Conservation (phyloP, 2,888 invertebrate species). For the Corbicula japonica region DNA sequence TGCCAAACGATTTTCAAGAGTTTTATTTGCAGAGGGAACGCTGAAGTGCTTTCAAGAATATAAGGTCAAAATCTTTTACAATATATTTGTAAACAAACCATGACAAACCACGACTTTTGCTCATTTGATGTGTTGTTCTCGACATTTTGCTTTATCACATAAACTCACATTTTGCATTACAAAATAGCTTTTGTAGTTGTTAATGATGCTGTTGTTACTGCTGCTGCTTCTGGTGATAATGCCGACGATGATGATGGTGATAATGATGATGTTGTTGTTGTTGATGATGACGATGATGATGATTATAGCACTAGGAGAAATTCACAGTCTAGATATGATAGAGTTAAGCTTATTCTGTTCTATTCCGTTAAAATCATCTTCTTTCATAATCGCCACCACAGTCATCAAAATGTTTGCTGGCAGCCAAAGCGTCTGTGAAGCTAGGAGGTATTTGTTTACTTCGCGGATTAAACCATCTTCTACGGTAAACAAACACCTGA, state of each 20-base stretch:
- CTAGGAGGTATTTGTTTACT: conserved; percentile 36
- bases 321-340: neutral
- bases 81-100: conserved; percentile 38
- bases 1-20: conserved; percentile 32
- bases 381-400: conserved; percentile 17
- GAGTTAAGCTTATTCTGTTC: neutral
- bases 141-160: too few relatives aligned
- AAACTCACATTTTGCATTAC: too few relatives aligned
- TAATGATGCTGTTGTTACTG: neutral
- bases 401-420: conserved; percentile 34
- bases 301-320: conserved; percentile 1
- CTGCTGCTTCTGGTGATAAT: conserved; percentile 11
- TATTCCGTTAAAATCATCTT: neutral
- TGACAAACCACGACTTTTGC: too few relatives aligned
- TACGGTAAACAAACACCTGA: conserved; percentile 38
- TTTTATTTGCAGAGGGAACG: conserved; percentile 35
- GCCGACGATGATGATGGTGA: conserved; percentile 15
- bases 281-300: conserved; percentile 11
- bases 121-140: too few relatives aligned
- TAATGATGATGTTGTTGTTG: conserved; percentile 22
- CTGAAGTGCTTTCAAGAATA: conserved; percentile 20
- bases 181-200: neutral
- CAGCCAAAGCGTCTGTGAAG: conserved; percentile 30
- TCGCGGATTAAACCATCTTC: conserved; percentile 34
- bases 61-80: conserved; percentile 42